Evolutionary conservation across 1,140 invertebrate species (phyloP).

Genomic region (Brachionus rotundiformis): DNA sequence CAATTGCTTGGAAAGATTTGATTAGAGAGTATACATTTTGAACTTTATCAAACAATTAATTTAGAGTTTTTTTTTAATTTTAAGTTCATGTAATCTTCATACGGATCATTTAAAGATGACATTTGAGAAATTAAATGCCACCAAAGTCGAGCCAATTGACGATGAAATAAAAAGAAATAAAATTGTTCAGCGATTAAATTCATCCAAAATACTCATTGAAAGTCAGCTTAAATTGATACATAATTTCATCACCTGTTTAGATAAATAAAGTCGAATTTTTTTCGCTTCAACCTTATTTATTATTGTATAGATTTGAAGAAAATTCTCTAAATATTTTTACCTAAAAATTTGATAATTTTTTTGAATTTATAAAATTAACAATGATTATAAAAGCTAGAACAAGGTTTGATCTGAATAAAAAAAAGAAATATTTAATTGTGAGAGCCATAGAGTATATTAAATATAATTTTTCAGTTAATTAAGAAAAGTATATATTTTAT

Average conservation of each 20-base stretch:
- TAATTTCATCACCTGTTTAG: slow-evolving; percentile 32
- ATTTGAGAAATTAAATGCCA: slow-evolving; percentile 2
- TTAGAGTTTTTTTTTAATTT: neutral
- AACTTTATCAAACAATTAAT: neutral
- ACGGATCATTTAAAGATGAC: slow-evolving; percentile 26
- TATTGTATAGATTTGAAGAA: neutral
- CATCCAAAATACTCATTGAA: neutral
- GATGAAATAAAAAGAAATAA: neutral
- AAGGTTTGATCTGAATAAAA: too few species aligned
- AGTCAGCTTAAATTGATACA: slow-evolving; percentile 32
- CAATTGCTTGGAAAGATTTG: slow-evolving; percentile 50
- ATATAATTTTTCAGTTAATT: too few species aligned
- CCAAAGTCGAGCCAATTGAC: neutral
- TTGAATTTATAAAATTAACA: too few species aligned
- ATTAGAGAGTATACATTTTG: slow-evolving; percentile 30
- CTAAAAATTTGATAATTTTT: neutral
- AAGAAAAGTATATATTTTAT: too few species aligned
- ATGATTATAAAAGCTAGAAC: too few species aligned
- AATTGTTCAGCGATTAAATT: neutral
- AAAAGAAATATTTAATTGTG: too few species aligned
- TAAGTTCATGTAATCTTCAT: neutral
- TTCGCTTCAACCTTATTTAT: neutral
- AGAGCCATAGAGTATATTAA: too few species aligned
- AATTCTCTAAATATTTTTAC: neutral
- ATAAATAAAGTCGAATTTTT: slow-evolving; percentile 14